phyloP scores from a whole-genome alignment of 2,113 vertebrate genomes.

The Siniperca chuatsi region DNA sequence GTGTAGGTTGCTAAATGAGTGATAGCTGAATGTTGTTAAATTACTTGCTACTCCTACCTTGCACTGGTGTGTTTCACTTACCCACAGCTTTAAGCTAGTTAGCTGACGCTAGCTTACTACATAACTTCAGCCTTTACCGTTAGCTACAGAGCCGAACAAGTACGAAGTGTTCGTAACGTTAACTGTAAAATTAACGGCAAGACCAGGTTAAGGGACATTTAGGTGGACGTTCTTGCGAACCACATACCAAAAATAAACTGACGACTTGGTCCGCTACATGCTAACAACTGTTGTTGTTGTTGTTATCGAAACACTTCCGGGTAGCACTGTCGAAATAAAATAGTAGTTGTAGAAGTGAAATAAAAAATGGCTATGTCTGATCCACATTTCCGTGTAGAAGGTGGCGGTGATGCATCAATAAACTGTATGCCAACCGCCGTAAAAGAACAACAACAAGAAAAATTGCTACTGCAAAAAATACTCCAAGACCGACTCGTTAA shows the following conservation, averaged over 20 bases:
- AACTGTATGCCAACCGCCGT: no score
- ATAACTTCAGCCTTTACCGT: slow-evolving; percentile 3
- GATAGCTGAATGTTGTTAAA: not conserved
- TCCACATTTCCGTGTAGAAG: no score
- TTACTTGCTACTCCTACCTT: slow-evolving; percentile 8
- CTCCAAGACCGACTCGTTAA: no score
- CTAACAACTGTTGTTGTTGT: not conserved
- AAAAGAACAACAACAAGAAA: no score
- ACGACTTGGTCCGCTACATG: not conserved
- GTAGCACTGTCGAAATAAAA: slow-evolving; percentile 32
- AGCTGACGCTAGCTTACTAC: not conserved
- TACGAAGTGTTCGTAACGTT: not conserved
- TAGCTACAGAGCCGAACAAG: not conserved
- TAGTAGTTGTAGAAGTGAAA: not conserved
- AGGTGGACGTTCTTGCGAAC: not conserved
- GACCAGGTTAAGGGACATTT: no score
- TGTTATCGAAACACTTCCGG: slow-evolving; percentile 33
- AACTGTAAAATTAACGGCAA: no score
- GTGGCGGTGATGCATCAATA: no score
- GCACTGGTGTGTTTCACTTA: not conserved
- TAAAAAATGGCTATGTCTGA: not conserved
- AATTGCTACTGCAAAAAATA: no score
- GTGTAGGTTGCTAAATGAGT: not conserved
- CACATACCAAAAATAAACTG: not conserved
- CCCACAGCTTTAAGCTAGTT: not conserved